Conservation (phyloP, 2,888 invertebrate species). For the Trisateles emortualis region DNA sequence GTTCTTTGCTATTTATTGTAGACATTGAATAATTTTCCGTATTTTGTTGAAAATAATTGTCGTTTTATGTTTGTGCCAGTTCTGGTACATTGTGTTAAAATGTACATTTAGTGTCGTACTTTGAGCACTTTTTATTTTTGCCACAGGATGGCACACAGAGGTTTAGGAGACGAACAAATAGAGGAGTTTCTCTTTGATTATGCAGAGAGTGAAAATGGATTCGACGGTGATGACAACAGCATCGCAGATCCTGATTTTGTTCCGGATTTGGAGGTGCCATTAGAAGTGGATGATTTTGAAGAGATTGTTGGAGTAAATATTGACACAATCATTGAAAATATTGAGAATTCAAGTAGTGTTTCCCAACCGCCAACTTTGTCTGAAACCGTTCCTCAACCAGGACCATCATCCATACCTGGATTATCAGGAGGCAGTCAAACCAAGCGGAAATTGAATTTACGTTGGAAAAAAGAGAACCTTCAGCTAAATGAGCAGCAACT, state of each 20-base stretch:
- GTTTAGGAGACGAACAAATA: slow-evolving; percentile 9
- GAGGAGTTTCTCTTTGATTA: neutral
- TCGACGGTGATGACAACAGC: slow-evolving; percentile 3
- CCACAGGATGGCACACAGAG: slow-evolving; percentile 8
- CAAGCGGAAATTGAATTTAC: neutral
- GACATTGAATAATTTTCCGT: slow-evolving; percentile 1
- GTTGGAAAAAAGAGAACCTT: neutral
- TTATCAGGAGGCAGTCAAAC: neutral
- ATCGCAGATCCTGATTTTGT: slow-evolving; percentile 15
- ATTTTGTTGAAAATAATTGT: slow-evolving; percentile 1
- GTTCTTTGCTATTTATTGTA: slow-evolving; percentile 9
- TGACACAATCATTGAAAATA: slow-evolving; percentile 11
- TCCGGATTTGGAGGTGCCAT: slow-evolving; percentile 5
- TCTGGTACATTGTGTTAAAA: slow-evolving; percentile 7
- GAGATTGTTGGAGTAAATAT: slow-evolving; percentile 12
- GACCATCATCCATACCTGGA: neutral
- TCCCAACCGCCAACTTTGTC: slow-evolving; percentile 1
- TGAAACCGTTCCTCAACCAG: neutral
- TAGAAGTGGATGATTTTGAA: slow-evolving; percentile 11
- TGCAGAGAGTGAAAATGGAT: slow-evolving; percentile 2
- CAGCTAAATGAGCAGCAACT: slow-evolving; percentile 13
- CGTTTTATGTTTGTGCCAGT: slow-evolving; percentile 10
- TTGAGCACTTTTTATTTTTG: slow-evolving; percentile 11
- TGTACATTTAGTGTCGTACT: neutral
- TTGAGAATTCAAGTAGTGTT: slow-evolving; percentile 11